Percentiles rank a stretch among this genome's conserved stretches.
These are phyloP conservation scores for Coboldia fuscipes DNA, from an alignment of 1,140 invertebrate genomes.

Conservation along the genomic window DNA sequence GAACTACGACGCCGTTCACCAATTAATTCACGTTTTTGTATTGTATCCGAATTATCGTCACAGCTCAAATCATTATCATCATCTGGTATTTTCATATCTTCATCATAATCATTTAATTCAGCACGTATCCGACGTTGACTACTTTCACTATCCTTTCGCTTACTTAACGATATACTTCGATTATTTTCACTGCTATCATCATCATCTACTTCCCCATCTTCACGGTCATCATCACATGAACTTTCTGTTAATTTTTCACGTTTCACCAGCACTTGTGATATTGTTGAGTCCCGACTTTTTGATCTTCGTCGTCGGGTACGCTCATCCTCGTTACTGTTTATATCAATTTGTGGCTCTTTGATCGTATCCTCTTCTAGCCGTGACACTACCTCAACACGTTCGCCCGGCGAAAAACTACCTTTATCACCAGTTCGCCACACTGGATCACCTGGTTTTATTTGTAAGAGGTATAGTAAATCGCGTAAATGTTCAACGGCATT, in stretches of 20 bases:
- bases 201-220: slow-evolving; percentile 30
- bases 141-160: slow-evolving; percentile 21
- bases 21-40: not conserved
- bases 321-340: slow-evolving; percentile 1
- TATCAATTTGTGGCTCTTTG: not conserved
- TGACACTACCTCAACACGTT: not conserved
- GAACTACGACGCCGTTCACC: slow-evolving; percentile 11
- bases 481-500: slow-evolving; percentile 57
- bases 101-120: not conserved
- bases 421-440: slow-evolving; percentile 26
- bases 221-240: slow-evolving; percentile 10
- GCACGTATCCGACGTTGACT: slow-evolving; percentile 8
- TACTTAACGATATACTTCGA: slow-evolving; percentile 19
- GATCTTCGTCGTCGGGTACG: not conserved
- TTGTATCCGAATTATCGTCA: not conserved
- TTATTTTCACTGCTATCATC: slow-evolving; percentile 27
- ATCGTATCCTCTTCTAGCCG: not conserved
- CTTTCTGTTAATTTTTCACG: slow-evolving; percentile 2
- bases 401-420: not conserved
- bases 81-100: not conserved
- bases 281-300: slow-evolving; percentile 2
- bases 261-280: not conserved
- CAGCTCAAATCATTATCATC: slow-evolving; percentile 3
- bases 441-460: slow-evolving; percentile 61
- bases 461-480: slow-evolving; percentile 56